phyloP scores from a whole-genome alignment of 2,113 vertebrate genomes.

The Aramus guarauna region DNA sequence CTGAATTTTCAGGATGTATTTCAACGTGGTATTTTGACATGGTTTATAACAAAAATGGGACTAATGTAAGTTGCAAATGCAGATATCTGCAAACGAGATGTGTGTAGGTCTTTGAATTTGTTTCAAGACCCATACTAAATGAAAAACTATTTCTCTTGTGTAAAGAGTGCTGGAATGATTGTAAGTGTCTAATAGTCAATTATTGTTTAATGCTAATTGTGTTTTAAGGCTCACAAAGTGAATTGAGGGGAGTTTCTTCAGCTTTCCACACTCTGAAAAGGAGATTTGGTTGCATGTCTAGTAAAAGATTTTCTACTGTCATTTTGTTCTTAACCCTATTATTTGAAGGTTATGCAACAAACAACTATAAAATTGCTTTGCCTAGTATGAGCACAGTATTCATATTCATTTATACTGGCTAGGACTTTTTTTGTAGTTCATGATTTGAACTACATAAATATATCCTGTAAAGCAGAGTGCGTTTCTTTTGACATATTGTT shows the following conservation, averaged over 20 bases:
- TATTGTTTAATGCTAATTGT: not conserved
- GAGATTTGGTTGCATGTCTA: not conserved
- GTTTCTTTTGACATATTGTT: not conserved
- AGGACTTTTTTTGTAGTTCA: not conserved
- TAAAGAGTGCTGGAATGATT: not conserved
- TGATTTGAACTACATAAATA: not conserved
- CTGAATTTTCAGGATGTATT: not conserved
- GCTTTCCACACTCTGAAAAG: not conserved
- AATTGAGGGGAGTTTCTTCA: not conserved
- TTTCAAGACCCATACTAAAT: not conserved
- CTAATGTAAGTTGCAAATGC: not conserved
- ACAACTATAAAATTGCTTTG: not conserved
- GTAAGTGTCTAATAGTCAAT: not conserved
- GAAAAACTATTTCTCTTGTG: not conserved
- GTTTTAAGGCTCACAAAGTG: not conserved
- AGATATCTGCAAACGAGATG: not conserved
- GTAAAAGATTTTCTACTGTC: not conserved
- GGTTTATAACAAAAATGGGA: not conserved
- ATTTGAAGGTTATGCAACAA: not conserved
- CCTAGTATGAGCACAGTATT: not conserved
- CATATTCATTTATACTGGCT: not conserved
- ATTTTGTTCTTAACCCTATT: not conserved
- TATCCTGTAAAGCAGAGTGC: not conserved
- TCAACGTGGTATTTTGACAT: not conserved
- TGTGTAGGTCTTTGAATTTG: not conserved